Conservation (phyloP, 2,113 vertebrate species). For the Semicossyphus pulcher region DNA sequence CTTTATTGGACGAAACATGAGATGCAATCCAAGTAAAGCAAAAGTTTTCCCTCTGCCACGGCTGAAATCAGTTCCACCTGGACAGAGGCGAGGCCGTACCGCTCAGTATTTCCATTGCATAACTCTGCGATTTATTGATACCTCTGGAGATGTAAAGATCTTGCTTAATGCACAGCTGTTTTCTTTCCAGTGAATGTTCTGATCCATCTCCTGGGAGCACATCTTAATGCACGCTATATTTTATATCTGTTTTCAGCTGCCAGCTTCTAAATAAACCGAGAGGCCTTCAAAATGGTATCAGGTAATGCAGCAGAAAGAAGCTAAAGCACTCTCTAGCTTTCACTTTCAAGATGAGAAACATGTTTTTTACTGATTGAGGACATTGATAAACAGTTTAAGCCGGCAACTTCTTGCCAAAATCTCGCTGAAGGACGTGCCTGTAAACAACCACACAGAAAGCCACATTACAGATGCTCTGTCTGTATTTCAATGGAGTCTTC, state of each 20-base stretch:
- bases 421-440: too few relatives aligned
- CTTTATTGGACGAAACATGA: conserved; percentile 39
- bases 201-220: background rate
- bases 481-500: background rate
- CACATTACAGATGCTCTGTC: conserved; percentile 1
- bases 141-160: conserved; percentile 1
- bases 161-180: background rate
- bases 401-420: too few relatives aligned
- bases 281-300: background rate
- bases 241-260: conserved; percentile 18
- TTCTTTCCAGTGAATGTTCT: conserved; percentile 3
- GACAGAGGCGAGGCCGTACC: conserved; percentile 11
- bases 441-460: too few relatives aligned
- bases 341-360: too few relatives aligned
- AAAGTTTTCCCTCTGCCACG: conserved; percentile 22
- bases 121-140: conserved; percentile 58
- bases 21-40: conserved; percentile 32
- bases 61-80: conserved; percentile 71
- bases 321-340: too few relatives aligned
- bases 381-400: too few relatives aligned
- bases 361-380: too few relatives aligned
- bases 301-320: too few relatives aligned
- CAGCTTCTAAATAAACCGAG: background rate
- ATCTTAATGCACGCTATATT: background rate
- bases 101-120: conserved; percentile 67